These are phyloP conservation scores for Orestias chungarensis DNA, from an alignment of 2,797 vertebrate species.

Conservation along the genomic window DNA sequence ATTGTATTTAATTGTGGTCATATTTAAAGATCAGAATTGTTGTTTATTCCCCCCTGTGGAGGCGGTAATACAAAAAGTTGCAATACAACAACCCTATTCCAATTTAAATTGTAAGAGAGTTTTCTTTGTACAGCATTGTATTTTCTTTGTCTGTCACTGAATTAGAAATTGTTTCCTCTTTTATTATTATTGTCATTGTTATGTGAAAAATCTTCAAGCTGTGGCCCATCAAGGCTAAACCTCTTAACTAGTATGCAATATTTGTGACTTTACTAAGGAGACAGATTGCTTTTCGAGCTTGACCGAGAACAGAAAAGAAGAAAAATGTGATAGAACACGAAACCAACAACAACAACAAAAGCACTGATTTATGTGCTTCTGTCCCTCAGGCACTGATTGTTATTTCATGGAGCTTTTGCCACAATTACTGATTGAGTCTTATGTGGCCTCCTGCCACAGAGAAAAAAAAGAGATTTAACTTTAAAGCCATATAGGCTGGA, in stretches of 20 bases:
- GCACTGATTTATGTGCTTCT: slow-evolving; percentile 17
- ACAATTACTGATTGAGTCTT: slow-evolving; percentile 8
- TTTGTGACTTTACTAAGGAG: neutral
- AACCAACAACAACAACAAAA: slow-evolving; percentile 19
- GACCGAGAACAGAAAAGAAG: slow-evolving; percentile 16
- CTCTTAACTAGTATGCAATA: neutral
- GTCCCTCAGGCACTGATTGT: slow-evolving; percentile 10
- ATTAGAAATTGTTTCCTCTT: neutral
- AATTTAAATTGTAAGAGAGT: neutral
- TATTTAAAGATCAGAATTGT: neutral
- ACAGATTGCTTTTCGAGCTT: slow-evolving; percentile 9
- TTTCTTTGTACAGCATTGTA: neutral
- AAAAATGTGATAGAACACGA: slow-evolving; percentile 12
- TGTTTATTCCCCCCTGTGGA: neutral
- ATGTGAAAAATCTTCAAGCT: slow-evolving; percentile 1
- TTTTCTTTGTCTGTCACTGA: neutral
- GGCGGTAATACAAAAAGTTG: neutral
- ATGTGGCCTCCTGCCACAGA: neutral
- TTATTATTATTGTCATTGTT: too few species aligned
- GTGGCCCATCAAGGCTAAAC: slow-evolving; percentile 7
- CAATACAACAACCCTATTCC: neutral
- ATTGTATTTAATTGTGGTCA: neutral
- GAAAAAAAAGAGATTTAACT: slow-evolving; percentile 25
- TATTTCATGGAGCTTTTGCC: slow-evolving; percentile 23
- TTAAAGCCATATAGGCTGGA: neutral